Evolutionary conservation across 2,797 vertebrate genomes (phyloP).

Genomic region (Propithecus deckenii): DNA sequence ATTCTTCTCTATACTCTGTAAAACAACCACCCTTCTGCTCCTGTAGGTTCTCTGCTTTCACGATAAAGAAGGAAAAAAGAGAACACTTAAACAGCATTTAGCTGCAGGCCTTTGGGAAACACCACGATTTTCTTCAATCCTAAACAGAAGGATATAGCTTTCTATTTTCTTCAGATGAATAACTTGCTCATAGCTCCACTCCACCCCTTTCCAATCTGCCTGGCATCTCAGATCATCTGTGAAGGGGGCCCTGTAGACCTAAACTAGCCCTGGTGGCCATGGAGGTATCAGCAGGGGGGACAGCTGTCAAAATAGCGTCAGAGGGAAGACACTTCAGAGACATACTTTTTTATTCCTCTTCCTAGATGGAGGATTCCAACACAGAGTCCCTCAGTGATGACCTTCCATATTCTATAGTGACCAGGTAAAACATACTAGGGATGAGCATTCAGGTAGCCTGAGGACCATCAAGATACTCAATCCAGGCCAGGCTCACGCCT

Average conservation of each 20-base stretch:
- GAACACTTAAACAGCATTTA: neutral
- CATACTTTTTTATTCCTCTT: fast-evolving
- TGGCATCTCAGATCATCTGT: neutral
- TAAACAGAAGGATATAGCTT: neutral
- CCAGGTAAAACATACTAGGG: slow-evolving; percentile 51
- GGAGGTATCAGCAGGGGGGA: neutral
- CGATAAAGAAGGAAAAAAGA: neutral
- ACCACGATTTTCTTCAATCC: neutral
- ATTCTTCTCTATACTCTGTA: neutral
- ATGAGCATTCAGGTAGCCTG: neutral
- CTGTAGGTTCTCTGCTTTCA: neutral
- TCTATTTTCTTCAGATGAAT: neutral
- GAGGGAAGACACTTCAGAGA: neutral
- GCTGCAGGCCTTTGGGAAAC: neutral
- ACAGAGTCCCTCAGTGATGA: slow-evolving; percentile 52
- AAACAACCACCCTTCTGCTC: neutral
- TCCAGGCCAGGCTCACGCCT: neutral
- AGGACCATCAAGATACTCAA: neutral
- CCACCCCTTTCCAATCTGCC: neutral
- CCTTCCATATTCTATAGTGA: slow-evolving; percentile 68
- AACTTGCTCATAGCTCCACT: neutral
- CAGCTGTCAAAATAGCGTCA: neutral
- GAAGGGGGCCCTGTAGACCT: neutral
- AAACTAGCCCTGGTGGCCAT: neutral
- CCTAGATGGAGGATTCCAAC: slow-evolving; percentile 73